A percentile compares a stretch with the other conserved stretches of the same genome.
Evolutionary conservation across 2,888 invertebrate species (phyloP).

Genomic region (Hypena proboscidalis): DNA sequence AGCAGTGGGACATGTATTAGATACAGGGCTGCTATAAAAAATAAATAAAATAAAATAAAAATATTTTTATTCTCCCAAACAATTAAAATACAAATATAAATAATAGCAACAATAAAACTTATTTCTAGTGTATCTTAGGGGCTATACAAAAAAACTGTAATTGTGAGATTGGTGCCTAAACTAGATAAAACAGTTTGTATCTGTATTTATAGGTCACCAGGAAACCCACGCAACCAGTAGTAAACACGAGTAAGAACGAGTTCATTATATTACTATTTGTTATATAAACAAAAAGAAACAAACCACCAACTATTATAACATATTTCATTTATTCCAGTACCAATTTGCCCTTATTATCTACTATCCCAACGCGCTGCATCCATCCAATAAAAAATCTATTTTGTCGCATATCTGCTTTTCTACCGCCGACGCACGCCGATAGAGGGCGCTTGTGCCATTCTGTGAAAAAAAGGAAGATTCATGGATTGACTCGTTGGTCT

Average conservation of each 20-base stretch:
- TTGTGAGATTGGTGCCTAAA: too few species aligned
- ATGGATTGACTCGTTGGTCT: background rate
- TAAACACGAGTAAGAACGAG: background rate
- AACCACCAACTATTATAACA: background rate
- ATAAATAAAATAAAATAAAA: too few species aligned
- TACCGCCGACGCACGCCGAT: constrained; percentile 67
- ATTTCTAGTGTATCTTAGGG: too few species aligned
- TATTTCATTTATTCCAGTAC: constrained; percentile 39
- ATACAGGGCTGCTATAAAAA: too few species aligned
- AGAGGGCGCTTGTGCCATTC: constrained; percentile 70
- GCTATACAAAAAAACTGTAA: too few species aligned
- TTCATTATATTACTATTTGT: background rate
- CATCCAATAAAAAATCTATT: constrained; percentile 71
- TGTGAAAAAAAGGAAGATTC: constrained; percentile 41
- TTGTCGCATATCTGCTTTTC: constrained; percentile 65
- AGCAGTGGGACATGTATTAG: too few species aligned
- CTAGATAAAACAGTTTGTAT: too few species aligned
- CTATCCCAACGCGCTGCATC: constrained; percentile 73
- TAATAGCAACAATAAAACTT: too few species aligned
- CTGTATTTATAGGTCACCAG: too few species aligned
- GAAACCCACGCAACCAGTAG: too few species aligned
- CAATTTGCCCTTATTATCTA: constrained; percentile 64
- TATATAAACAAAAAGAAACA: background rate
- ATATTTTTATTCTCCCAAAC: too few species aligned
- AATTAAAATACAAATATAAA: too few species aligned